Evolutionary conservation across 2,113 vertebrate genomes (phyloP), one percentile per base, ranked within the genome.

Genomic region (Clarias magur): DNA sequence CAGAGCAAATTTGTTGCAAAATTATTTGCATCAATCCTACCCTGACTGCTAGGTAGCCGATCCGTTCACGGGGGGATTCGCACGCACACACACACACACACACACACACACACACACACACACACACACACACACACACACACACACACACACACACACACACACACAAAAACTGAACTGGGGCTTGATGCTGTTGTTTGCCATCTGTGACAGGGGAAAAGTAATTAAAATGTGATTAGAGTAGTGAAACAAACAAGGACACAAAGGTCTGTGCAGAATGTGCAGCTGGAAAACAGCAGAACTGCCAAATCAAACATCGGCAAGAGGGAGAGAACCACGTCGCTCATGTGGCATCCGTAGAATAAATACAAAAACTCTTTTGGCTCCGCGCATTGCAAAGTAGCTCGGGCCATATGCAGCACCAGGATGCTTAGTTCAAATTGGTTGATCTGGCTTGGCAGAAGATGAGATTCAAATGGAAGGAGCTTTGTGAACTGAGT

Each of bases 161-260:
- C 56, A 9, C 38, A 72, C 56, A 80, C 62, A 42, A 13, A 88
- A 57, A 65, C 80, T 25, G 38, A 86, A 88, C 56, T 48, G 73
- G 48, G 86, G 89, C 84, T 84, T 72, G 56, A 86, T 86, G 86
- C 65, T 80, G 84, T 83, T 88, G 89, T 90, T 88, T 86, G 75
- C 89, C 89, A 88, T 90, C 86, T 90, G 86, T 88, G 86, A 86
- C 84, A 83, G 82, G 75, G 89, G 82, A 86, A 83, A 88, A 88
- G 86, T 81, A 88, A 90, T 90, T 90, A 87, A 75, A 85, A 88
- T 73, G 81, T 83, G 82, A 86, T 90, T 88, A 90, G 75, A 84
- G 84, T 42, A 80, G 56, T 75, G 75, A 88, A 90, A 86, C 81
- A 89, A 86, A 87, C 86, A 89, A 89, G 86, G 84, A 88, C 76